phyloP scores from a whole-genome alignment of 2,888 invertebrate genomes.

The Drosophila longiperda region DNA sequence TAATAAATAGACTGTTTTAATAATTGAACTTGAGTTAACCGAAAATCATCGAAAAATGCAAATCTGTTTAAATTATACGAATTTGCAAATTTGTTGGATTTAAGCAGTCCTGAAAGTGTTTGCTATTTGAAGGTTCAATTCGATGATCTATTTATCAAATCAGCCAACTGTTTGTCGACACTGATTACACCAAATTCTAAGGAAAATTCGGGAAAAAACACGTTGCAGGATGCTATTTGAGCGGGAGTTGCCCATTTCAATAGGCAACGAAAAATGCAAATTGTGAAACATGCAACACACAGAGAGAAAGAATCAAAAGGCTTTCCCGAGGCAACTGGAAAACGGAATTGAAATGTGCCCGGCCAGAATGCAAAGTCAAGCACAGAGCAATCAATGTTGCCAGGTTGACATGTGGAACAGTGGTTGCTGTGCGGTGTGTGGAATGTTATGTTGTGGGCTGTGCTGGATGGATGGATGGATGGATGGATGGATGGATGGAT shows the following conservation, averaged over 20 bases:
- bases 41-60: too few species aligned
- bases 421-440: not conserved
- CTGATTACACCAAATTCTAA: conserved; percentile 36
- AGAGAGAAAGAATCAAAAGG: not conserved
- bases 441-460: not conserved
- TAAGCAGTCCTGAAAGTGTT: not conserved
- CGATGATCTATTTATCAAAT: conserved; percentile 15
- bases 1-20: too few species aligned
- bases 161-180: conserved; percentile 22
- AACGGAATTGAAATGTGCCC: conserved; percentile 52
- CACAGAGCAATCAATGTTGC: conserved; percentile 57
- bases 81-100: too few species aligned
- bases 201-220: conserved; percentile 24
- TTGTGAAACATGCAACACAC: conserved; percentile 65
- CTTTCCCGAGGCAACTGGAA: conserved; percentile 30
- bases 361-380: conserved; percentile 20
- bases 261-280: conserved; percentile 63
- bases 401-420: not conserved
- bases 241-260: conserved; percentile 6
- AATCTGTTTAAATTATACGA: too few species aligned
- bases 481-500: not conserved
- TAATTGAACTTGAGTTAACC: too few species aligned
- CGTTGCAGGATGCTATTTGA: not conserved
- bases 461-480: not conserved
- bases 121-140: conserved; percentile 1